A percentile compares a stretch with the other conserved stretches of the same genome.
Conservation (phyloP, 2,797 vertebrate species). For the Oreonectes daqikongensis region DNA sequence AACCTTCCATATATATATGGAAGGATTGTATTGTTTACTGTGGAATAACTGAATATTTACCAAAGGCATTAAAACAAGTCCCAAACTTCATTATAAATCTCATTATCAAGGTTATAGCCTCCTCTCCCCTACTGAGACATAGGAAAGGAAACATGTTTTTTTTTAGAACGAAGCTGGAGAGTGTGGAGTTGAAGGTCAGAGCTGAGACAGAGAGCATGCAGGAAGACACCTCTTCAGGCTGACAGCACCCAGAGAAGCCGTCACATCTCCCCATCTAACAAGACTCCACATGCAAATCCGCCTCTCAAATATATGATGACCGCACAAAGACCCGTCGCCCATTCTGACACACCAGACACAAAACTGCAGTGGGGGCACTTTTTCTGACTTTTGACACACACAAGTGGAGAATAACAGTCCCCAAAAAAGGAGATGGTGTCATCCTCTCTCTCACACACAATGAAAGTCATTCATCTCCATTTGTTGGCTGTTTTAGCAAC, state of each 20-base stretch:
- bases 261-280: conserved; percentile 25
- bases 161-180: conserved; percentile 11
- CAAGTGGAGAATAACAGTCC: background rate
- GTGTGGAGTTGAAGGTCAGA: conserved; percentile 40
- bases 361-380: conserved; percentile 26
- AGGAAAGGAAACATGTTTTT: conserved; percentile 26
- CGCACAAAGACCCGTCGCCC: conserved; percentile 38
- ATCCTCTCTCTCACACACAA: background rate
- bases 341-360: conserved; percentile 19
- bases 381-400: background rate
- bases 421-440: background rate
- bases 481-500: conserved; percentile 34
- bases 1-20: too few species aligned
- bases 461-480: conserved; percentile 25
- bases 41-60: background rate
- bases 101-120: conserved; percentile 33
- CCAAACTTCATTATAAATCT: conserved; percentile 20
- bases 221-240: conserved; percentile 33
- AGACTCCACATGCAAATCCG: conserved; percentile 33
- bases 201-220: conserved; percentile 1
- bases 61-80: conserved; percentile 23
- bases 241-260: conserved; percentile 44
- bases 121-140: conserved; percentile 17
- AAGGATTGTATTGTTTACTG: background rate
- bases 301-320: conserved; percentile 36